Evolutionary conservation across 1,140 invertebrate species (phyloP).

Genomic region (Nasonia giraulti): DNA sequence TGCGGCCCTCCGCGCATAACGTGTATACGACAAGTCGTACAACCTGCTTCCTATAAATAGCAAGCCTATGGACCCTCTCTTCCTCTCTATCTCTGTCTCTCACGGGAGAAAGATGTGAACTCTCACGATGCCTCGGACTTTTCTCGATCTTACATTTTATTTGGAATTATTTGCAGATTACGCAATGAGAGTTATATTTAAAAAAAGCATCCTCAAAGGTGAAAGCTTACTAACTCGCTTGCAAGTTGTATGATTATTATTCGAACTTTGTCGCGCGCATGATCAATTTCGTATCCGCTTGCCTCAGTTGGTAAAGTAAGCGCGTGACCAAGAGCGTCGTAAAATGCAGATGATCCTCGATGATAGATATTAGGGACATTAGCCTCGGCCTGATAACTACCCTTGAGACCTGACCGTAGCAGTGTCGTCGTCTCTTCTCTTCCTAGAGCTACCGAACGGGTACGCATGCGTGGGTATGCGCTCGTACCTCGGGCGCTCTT

Average conservation of each 20-base stretch:
- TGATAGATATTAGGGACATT: conserved; percentile 67
- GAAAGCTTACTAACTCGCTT: too few relatives aligned
- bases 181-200: too few relatives aligned
- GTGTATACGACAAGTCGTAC: conserved; percentile 53
- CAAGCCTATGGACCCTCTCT: conserved; percentile 12
- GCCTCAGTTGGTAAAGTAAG: not conserved
- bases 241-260: too few relatives aligned
- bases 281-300: conserved; percentile 1
- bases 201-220: too few relatives aligned
- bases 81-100: conserved; percentile 30
- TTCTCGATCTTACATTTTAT: too few relatives aligned
- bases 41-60: conserved; percentile 57
- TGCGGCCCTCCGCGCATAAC: conserved; percentile 9
- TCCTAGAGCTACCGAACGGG: conserved; percentile 23
- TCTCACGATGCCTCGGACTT: too few relatives aligned
- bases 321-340: conserved; percentile 34
- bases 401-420: not conserved
- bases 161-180: too few relatives aligned
- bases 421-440: conserved; percentile 28
- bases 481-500: not conserved
- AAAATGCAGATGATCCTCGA: conserved; percentile 62
- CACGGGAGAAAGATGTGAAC: not conserved
- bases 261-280: conserved; percentile 27
- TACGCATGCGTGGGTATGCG: not conserved
- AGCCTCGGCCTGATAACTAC: conserved; percentile 37